Evolutionary conservation across 2,797 vertebrate species (phyloP).

Genomic region (Synanceia verrucosa): DNA sequence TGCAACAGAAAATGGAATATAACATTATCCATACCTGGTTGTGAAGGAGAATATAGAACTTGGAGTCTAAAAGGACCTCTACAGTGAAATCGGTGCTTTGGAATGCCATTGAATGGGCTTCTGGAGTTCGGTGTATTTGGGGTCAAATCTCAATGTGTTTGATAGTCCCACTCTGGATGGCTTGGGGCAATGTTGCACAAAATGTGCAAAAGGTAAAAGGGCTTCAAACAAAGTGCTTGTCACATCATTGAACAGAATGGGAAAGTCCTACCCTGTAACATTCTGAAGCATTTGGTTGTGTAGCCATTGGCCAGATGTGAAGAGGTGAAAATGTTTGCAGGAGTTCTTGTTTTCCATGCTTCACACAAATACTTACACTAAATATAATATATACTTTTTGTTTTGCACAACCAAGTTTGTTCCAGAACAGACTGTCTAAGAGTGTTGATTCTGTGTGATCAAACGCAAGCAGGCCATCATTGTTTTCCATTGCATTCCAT

Average conservation of each 20-base stretch:
- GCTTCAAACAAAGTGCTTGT: not conserved
- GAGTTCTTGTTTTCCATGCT: not conserved
- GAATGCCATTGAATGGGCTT: not conserved
- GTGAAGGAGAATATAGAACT: not conserved
- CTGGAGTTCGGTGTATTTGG: conserved; percentile 10
- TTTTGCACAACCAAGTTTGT: not conserved
- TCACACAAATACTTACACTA: not conserved
- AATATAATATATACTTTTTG: too few species aligned
- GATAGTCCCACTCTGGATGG: conserved; percentile 1
- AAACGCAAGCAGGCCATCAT: too few species aligned
- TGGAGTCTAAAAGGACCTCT: not conserved
- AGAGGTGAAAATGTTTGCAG: not conserved
- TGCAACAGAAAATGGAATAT: not conserved
- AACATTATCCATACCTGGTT: not conserved
- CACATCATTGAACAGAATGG: not conserved
- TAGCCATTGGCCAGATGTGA: not conserved
- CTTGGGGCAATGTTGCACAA: not conserved
- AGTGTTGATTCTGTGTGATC: too few species aligned
- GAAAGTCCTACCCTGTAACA: not conserved
- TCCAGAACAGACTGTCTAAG: not conserved
- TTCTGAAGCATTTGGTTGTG: too few species aligned
- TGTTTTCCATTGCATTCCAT: too few species aligned
- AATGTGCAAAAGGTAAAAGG: conserved; percentile 3
- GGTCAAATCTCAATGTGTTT: conserved; percentile 14
- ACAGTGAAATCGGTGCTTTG: not conserved